phyloP scores from a whole-genome alignment of 2,888 invertebrate species.

The Pristionchus arcanus region DNA sequence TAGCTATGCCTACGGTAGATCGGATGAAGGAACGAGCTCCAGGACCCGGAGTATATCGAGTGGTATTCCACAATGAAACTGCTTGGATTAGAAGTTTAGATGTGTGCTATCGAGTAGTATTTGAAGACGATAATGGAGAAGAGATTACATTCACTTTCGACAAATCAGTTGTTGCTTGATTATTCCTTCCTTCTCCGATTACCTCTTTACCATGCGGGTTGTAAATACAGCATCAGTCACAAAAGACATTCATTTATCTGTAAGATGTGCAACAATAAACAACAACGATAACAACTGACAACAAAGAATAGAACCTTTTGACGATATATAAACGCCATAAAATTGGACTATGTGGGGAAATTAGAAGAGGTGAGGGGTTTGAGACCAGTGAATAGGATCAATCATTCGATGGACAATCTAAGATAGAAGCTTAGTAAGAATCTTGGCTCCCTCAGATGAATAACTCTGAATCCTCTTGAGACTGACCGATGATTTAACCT shows the following conservation, averaged over 20 bases:
- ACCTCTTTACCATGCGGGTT: background rate
- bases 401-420: slow-evolving; percentile 13
- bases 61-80: slow-evolving; percentile 71
- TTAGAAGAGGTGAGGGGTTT: background rate
- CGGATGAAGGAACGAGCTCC: slow-evolving; percentile 63
- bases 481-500: slow-evolving; percentile 61
- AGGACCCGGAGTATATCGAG: slow-evolving; percentile 66
- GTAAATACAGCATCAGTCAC: background rate
- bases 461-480: slow-evolving; percentile 63
- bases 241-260: background rate
- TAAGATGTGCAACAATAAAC: slow-evolving; percentile 40
- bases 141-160: slow-evolving; percentile 27
- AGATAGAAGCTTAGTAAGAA: slow-evolving; percentile 56
- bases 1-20: slow-evolving; percentile 72
- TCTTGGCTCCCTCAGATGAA: slow-evolving; percentile 65
- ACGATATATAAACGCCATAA: background rate
- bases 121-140: slow-evolving; percentile 63
- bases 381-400: slow-evolving; percentile 13
- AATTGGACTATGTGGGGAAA: background rate
- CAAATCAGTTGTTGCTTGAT: background rate
- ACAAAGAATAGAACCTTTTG: background rate
- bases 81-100: slow-evolving; percentile 71
- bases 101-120: slow-evolving; percentile 67
- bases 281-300: slow-evolving; percentile 49
- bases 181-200: background rate